Evolutionary conservation across 2,888 invertebrate genomes (phyloP), one percentile per base, ranked within the genome.

Genomic region (Cheilosia impressa): DNA sequence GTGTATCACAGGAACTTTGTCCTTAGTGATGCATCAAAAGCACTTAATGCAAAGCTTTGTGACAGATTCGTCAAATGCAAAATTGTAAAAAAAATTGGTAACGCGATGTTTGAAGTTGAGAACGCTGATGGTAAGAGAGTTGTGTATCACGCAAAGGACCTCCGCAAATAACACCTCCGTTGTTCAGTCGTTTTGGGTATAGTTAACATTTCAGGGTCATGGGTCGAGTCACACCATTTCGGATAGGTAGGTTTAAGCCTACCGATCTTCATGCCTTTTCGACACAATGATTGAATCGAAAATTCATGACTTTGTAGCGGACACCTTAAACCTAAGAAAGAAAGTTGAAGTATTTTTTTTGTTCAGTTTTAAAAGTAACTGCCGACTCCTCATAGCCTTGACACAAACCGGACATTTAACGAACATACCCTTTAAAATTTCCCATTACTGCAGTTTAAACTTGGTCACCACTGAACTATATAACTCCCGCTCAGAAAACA

Each of bases 391-490:
- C 15, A 15, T n/a, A 15, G 43, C 4, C n/a, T n/a, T 0, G 4
- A 43, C 43, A 43, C 43, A n/a, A 43, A 43, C 43, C 43, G n/a
- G 43, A 43, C n/a, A 43, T n/a, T n/a, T 43, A n/a, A 5, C n/a
- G n/a, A n/a, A 43, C 13, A n/a, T n/a, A 15, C 43, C 43, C 43
- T 13, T 5, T n/a, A n/a, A 43, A 3, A 4, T n/a, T n/a, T n/a
- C 15, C 6, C 4, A 43, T 43, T 43, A 43, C 6, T 5, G 43
- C 43, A 43, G n/a, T 15, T 15, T 0, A 43, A 43, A 4, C n/a
- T 15, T 43, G 43, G 43, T n/a, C n/a, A 43, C 43, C 15, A 43
- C 15, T n/a, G 43, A n/a, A 15, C 43, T 5, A n/a, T n/a, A 43
- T 4, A 5, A n/a, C n/a, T 13, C 3, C 15, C 3, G 7, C 31